phyloP scores from a whole-genome alignment of 2,888 invertebrate genomes.

The Chironomus riparius region DNA sequence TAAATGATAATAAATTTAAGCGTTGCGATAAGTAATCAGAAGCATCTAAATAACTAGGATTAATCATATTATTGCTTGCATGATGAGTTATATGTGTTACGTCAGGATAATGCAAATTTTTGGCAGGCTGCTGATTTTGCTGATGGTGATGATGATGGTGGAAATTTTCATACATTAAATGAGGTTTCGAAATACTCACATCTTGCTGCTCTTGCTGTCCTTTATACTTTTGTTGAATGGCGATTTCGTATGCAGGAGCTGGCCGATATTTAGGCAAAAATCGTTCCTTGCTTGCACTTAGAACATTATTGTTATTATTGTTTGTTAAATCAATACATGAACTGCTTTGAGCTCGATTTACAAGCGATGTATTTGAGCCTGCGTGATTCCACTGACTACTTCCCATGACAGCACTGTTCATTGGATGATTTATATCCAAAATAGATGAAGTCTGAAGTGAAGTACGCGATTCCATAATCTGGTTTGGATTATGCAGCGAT shows the following conservation, averaged over 20 bases:
- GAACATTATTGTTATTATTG: slow-evolving; percentile 33
- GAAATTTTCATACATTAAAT: slow-evolving; percentile 35
- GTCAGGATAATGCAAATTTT: slow-evolving; percentile 48
- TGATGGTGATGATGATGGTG: slow-evolving; percentile 29
- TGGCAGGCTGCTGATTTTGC: slow-evolving; percentile 34
- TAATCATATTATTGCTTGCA: slow-evolving; percentile 30
- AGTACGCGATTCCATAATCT: slow-evolving; percentile 11
- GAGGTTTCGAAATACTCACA: slow-evolving; percentile 47
- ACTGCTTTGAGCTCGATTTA: slow-evolving; percentile 38
- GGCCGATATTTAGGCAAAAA: slow-evolving; percentile 77
- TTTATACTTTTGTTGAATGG: slow-evolving; percentile 75
- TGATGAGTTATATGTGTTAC: slow-evolving; percentile 49
- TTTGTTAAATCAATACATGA: slow-evolving; percentile 40
- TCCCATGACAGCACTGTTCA: slow-evolving; percentile 38
- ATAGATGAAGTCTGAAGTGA: slow-evolving; percentile 14
- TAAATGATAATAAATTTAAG: slow-evolving; percentile 39
- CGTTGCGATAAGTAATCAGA: slow-evolving; percentile 31
- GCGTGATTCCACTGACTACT: slow-evolving; percentile 38
- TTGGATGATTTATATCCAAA: slow-evolving; percentile 28
- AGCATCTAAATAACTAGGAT: slow-evolving; percentile 5
- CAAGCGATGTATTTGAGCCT: slow-evolving; percentile 28
- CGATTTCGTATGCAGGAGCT: slow-evolving; percentile 72
- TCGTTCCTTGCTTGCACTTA: slow-evolving; percentile 40
- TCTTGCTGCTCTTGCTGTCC: slow-evolving; percentile 60
- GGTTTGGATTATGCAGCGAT: neutral